Evolutionary conservation across 2,113 vertebrate species (phyloP).

Genomic region (Eulemur rufifrons): DNA sequence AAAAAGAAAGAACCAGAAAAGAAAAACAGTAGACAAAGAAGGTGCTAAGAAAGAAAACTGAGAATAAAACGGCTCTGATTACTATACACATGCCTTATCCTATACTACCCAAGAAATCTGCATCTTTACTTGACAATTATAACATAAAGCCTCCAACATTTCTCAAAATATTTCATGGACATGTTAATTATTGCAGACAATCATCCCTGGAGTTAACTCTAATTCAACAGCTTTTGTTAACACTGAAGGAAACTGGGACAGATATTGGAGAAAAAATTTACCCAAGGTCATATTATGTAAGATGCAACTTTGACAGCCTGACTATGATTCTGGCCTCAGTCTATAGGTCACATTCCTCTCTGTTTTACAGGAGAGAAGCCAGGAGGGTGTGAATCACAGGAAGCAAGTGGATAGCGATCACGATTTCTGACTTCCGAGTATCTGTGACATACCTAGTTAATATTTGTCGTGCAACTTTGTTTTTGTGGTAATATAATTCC

Average conservation of each 20-base stretch:
- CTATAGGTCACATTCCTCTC: background rate
- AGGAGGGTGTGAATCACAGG: background rate
- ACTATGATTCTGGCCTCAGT: background rate
- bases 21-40: background rate
- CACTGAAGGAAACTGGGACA: background rate
- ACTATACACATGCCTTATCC: background rate
- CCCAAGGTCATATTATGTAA: background rate
- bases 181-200: background rate
- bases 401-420: background rate
- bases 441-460: background rate
- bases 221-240: slow-evolving; percentile 18
- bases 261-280: background rate
- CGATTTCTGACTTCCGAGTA: background rate
- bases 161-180: background rate
- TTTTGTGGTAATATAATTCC: slow-evolving; percentile 6
- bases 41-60: background rate
- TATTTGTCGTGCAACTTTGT: background rate
- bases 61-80: background rate
- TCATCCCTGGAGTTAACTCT: background rate
- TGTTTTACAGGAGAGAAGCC: background rate
- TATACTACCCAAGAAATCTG: background rate
- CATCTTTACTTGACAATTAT: background rate
- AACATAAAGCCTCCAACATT: background rate
- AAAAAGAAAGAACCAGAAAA: background rate
- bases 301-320: background rate